Base-by-base conservation (phyloP, 2,888 invertebrate genomes). In the Leucania comma region DNA sequence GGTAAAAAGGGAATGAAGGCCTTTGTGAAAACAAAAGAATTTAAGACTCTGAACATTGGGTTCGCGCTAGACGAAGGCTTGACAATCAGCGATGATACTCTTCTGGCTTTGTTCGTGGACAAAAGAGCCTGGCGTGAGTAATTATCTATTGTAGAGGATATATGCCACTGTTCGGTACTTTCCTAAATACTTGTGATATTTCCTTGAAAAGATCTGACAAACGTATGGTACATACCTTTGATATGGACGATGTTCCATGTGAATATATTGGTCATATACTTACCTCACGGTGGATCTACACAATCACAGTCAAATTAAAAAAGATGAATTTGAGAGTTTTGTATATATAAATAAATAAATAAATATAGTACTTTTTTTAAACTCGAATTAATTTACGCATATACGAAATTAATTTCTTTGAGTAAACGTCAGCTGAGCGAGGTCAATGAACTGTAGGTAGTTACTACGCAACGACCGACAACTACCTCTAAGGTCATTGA, bases 41-140 rank as follows among this genome's bases (percentile, higher is more conserved):
- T 98, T 90, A 96, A 96, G 82, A 93, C 95, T 0, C 91, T 99
- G 70, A 98, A 98, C 88, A 94, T 98, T 63, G 98, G 98, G 0
- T 98, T 98, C 91, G 97, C 97, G 0, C 89, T 99, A 68, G 99
- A 99, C 89, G 99, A 99, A 94, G 99, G 98, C 0, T 89, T 97
- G 74, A 96, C 97, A 0, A 97, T 96, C 77, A 1, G 32, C 0
- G 95, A 92, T 42, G 96, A 97, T 1, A 95, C 94, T 1, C 96
- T 96, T 85, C 90, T 95, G 1, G 93, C 97, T 0, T 97, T 96
- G 80, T 97, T 97, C 90, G 97, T 97, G n/a, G 98, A 98, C 89
- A 96, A 98, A 78, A 96, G 97, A 81, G 97, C 97, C 71, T 98
- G 98, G 98, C 98, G 98, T 98, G 93, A 97, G 97, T 97, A n/a